Evolutionary conservation across 2,113 vertebrate species (phyloP), one percentile per base, ranked within the genome.

Genomic region (Lepus americanus): DNA sequence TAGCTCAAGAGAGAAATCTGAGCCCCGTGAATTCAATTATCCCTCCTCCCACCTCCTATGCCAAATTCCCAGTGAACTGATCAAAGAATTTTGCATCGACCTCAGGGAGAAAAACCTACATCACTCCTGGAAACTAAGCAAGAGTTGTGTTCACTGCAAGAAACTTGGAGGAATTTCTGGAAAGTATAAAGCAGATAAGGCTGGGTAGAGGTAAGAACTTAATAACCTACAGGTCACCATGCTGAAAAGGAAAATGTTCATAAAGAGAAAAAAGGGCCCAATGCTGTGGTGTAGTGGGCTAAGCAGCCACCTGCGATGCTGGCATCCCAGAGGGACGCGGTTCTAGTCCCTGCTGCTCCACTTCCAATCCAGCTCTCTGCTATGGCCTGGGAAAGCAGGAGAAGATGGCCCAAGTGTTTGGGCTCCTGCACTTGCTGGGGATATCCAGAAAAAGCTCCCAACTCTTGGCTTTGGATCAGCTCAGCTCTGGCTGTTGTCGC

Each of bases 141-240:
- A 86, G 59, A 12, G 55, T 59, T 74, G 2, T 59, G n/a, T 11
- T 9, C 33, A 36, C 14, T 70, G 66, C 59, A 12, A 22, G 49
- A 51, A 74, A 19, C n/a, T 20, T 19, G 36, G 20, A 70, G 64
- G 16, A 10, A 44, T 83, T 70, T 82, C 91, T 95, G n/a, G 20
- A 80, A 92, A 92, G 89, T 19, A 25, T 7, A 64, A 87, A 92
- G 59, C 59, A 94, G 31, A 8, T 76, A 73, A 86, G 22, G 22
- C 20, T 59, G 70, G 44, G 12, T 2, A 20, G 33, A 92, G 59
- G 8, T 61, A 27, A 90, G 66, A 79, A 12, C 5, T 39, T 33
- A 74, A 22, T 76, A 53, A 92, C 27, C 74, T 6, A 3, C 72
- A 77, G 13, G 33, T 87, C 29, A 49, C 17, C 22, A 49, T 29